phyloP scores from a whole-genome alignment of 2,113 vertebrate genomes.

The Phaethornis superciliosus region DNA sequence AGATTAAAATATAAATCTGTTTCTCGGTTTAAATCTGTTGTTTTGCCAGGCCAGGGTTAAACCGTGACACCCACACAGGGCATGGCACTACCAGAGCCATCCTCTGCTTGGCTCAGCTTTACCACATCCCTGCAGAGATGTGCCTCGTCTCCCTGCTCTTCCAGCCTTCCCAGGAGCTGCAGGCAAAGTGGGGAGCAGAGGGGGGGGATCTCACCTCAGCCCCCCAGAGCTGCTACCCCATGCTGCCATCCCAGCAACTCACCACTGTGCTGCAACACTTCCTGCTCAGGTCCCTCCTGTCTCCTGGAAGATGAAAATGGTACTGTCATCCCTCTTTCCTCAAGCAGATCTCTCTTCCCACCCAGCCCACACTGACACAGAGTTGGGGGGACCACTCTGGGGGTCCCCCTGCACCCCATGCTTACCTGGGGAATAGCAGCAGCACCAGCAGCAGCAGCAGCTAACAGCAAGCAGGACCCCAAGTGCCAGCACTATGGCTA shows the following conservation, averaged over 20 bases:
- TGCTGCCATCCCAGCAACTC: background rate
- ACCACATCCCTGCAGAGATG: background rate
- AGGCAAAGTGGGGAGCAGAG: background rate
- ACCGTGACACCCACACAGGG: no score
- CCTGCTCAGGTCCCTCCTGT: background rate
- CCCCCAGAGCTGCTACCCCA: background rate
- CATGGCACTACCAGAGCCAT: background rate
- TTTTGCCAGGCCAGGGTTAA: no score
- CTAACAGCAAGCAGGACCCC: accelerated
- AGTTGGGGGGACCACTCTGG: accelerated
- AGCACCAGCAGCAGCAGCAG: accelerated
- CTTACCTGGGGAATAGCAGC: background rate
- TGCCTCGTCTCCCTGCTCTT: background rate
- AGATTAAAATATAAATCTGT: no score
- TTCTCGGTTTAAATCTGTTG: no score
- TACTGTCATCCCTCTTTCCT: background rate
- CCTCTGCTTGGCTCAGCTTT: background rate
- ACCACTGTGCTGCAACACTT: background rate
- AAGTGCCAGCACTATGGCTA: accelerated
- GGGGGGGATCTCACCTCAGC: background rate
- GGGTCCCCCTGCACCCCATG: background rate
- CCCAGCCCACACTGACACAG: background rate
- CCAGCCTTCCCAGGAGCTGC: background rate
- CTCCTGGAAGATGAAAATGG: background rate
- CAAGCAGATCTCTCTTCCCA: background rate